phyloP scores from a whole-genome alignment of 2,888 invertebrate species.

The Mythimna lalbum region DNA sequence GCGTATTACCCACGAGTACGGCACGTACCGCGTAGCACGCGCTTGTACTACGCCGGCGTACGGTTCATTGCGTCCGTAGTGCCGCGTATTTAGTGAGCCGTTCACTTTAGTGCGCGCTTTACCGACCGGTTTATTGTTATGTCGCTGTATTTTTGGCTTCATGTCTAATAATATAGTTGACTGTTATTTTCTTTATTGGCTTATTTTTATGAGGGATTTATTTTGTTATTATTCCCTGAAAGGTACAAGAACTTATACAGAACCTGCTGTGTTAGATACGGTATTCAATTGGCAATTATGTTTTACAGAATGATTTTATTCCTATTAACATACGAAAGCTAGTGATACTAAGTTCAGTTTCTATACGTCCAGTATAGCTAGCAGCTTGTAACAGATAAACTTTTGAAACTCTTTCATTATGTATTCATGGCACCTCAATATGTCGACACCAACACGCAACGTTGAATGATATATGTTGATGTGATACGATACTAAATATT shows the following conservation, averaged over 20 bases:
- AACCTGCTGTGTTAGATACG: not conserved
- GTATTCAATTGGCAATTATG: not conserved
- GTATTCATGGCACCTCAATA: not conserved
- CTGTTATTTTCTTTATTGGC: slow-evolving; percentile 31
- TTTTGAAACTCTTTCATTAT: not conserved
- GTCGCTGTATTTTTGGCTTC: slow-evolving; percentile 23
- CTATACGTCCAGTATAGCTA: too few relatives aligned
- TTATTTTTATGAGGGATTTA: slow-evolving; percentile 19
- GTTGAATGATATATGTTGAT: not conserved
- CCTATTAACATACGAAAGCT: not conserved
- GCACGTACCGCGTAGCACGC: slow-evolving; percentile 9
- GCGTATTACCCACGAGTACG: slow-evolving; percentile 4
- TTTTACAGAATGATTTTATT: not conserved
- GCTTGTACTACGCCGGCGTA: not conserved
- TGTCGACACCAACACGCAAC: slow-evolving; percentile 8
- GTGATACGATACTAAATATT: slow-evolving; percentile 6
- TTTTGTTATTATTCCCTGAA: slow-evolving; percentile 1
- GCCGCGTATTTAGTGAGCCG: slow-evolving; percentile 45
- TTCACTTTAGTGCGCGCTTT: slow-evolving; percentile 38
- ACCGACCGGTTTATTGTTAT: slow-evolving; percentile 43
- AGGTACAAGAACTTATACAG: not conserved
- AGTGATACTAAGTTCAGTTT: too few relatives aligned
- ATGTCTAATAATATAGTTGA: slow-evolving; percentile 35
- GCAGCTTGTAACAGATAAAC: not conserved
- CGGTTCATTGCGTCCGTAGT: slow-evolving; percentile 27